phyloP scores from a whole-genome alignment of 2,888 invertebrate species.

The Ecdyonurus torrentis region DNA sequence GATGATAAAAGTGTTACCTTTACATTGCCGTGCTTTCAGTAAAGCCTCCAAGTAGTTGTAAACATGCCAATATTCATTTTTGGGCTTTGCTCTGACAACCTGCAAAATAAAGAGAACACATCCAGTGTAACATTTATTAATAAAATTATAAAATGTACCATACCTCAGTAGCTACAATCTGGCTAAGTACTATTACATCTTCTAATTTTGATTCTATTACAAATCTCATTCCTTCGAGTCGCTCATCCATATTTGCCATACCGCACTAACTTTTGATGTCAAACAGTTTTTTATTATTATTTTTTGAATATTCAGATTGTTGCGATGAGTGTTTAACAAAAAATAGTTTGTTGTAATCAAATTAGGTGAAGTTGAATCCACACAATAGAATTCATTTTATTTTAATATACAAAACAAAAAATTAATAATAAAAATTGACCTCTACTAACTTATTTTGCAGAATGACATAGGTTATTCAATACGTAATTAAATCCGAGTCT shows the following conservation, averaged over 20 bases:
- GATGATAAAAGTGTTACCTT: too few species aligned
- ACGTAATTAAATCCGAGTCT: too few species aligned
- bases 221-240: not conserved
- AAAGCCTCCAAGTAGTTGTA: not conserved
- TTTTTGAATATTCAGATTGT: too few species aligned
- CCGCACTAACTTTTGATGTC: too few species aligned
- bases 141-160: not conserved
- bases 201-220: not conserved
- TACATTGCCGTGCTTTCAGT: not conserved
- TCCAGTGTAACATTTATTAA: not conserved
- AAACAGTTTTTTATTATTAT: too few species aligned
- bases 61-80: not conserved
- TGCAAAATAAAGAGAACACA: not conserved
- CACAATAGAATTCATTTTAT: not conserved
- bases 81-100: not conserved
- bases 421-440: not conserved
- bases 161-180: not conserved
- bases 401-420: not conserved
- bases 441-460: too few species aligned
- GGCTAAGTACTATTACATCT: not conserved
- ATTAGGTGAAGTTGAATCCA: not conserved
- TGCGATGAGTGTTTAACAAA: too few species aligned
- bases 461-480: not conserved
- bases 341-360: too few species aligned
- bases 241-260: not conserved